These are phyloP conservation scores for Phrynosoma platyrhinos DNA, from an alignment of 2,113 vertebrate genomes.

Conservation along the genomic window DNA sequence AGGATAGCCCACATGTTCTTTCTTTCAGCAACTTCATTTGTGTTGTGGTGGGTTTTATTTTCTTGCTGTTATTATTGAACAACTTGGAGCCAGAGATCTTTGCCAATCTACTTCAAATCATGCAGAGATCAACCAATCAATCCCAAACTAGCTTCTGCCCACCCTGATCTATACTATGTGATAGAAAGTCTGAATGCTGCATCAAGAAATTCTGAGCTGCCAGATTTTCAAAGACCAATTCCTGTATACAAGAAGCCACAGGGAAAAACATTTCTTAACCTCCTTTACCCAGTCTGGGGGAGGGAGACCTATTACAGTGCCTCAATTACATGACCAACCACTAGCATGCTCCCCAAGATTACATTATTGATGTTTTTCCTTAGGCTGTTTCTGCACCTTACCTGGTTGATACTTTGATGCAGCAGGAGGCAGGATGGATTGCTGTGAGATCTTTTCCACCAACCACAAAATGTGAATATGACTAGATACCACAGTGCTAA, in stretches of 20 bases:
- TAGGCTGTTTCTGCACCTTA: background rate
- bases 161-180: background rate
- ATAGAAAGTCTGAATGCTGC: background rate
- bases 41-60: background rate
- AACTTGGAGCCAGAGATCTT: background rate
- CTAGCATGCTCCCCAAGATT: background rate
- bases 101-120: background rate
- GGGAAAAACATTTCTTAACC: background rate
- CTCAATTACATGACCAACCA: background rate
- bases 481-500: background rate
- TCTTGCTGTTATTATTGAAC: background rate
- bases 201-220: constrained; percentile 10
- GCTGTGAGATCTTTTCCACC: background rate
- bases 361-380: background rate
- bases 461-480: background rate
- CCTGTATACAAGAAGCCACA: background rate
- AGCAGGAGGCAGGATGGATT: background rate
- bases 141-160: background rate
- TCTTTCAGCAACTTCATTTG: background rate
- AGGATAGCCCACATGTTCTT: background rate
- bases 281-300: background rate
- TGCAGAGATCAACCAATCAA: background rate
- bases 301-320: background rate
- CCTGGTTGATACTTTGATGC: background rate
- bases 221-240: background rate